These are phyloP conservation scores for Protophormia terraenovae DNA, from an alignment of 2,888 invertebrate species.

Conservation along the genomic window DNA sequence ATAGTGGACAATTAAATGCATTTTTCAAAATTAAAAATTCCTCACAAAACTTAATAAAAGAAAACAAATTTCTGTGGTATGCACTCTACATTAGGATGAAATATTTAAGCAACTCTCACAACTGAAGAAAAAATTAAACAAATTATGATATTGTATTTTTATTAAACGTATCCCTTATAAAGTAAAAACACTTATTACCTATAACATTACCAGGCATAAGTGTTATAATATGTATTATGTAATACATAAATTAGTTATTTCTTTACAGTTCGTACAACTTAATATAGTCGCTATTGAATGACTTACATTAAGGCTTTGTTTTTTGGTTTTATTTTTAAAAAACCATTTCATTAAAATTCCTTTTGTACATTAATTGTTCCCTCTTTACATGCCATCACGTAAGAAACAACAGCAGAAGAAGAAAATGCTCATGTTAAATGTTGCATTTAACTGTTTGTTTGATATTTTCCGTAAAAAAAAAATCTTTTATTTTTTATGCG, in stretches of 20 bases:
- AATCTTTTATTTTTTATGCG: constrained; percentile 27
- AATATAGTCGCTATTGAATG: background rate
- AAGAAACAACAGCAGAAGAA: background rate
- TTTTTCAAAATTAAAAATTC: constrained; percentile 36
- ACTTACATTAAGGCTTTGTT: background rate
- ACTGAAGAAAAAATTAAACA: no score
- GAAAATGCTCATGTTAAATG: constrained; percentile 41
- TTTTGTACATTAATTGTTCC: background rate
- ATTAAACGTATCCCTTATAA: no score
- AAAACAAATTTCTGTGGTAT: background rate
- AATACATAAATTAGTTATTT: no score
- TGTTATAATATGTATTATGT: no score
- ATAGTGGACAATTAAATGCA: constrained; percentile 50
- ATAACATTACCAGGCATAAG: no score
- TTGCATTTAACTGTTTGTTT: constrained; percentile 43
- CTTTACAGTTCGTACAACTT: background rate
- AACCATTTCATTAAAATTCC: constrained; percentile 42
- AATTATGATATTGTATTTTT: no score
- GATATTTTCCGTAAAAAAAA: background rate
- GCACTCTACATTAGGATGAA: no score
- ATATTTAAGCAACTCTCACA: no score
- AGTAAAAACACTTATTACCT: no score
- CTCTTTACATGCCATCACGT: constrained; percentile 29
- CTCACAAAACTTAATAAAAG: background rate
- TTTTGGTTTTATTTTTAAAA: background rate